These are phyloP conservation scores for Podarcis lilfordi DNA, from an alignment of 2,797 vertebrate genomes.

Conservation along the genomic window DNA sequence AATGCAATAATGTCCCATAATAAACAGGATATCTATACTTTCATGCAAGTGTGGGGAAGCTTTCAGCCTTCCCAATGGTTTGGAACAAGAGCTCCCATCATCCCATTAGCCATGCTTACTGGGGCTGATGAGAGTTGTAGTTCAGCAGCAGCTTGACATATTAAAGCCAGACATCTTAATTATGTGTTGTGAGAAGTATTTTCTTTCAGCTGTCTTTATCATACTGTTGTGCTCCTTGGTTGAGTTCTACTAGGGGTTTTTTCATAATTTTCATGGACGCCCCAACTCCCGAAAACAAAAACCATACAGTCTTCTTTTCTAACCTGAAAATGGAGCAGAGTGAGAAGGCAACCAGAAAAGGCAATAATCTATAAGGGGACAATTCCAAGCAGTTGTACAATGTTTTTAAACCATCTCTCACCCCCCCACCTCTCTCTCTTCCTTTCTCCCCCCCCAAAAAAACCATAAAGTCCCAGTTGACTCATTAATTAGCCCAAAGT, in stretches of 20 bases:
- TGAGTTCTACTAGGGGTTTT: not conserved
- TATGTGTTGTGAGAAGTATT: not conserved
- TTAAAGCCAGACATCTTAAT: too few relatives aligned
- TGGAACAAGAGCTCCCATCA: too few relatives aligned
- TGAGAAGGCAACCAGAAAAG: not conserved
- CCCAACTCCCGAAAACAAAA: not conserved
- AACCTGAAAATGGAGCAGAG: not conserved
- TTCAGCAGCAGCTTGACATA: too few relatives aligned
- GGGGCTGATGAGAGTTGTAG: too few relatives aligned
- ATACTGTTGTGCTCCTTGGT: not conserved
- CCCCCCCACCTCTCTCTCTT: not conserved
- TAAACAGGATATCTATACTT: too few relatives aligned
- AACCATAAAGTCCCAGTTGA: not conserved
- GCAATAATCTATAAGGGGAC: not conserved
- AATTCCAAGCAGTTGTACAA: not conserved
- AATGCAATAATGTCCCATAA: too few relatives aligned
- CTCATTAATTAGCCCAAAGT: slow-evolving; percentile 47
- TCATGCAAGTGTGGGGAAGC: too few relatives aligned
- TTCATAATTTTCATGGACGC: not conserved
- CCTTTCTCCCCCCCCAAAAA: not conserved
- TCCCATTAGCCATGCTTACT: too few relatives aligned
- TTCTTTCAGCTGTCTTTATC: not conserved
- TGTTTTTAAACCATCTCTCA: slow-evolving; percentile 16
- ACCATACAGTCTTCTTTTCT: not conserved
- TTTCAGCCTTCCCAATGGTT: too few relatives aligned